phyloP scores from a whole-genome alignment of 2,797 vertebrate genomes.

The Heterohyrax brucei region DNA sequence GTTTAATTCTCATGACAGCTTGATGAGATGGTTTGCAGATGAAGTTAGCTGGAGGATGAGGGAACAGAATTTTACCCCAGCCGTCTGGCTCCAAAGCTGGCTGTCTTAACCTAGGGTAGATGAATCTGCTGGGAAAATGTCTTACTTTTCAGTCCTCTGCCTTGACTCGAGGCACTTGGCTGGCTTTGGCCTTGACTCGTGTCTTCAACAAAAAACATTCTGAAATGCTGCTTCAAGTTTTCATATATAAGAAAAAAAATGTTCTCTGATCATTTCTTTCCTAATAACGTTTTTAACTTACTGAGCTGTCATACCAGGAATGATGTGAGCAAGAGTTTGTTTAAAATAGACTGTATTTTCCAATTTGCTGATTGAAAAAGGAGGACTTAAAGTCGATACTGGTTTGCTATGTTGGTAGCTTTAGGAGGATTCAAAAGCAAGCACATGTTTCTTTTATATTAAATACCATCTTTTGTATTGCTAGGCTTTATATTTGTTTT shows the following conservation, averaged over 20 bases:
- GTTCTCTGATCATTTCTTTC: neutral
- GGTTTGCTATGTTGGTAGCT: neutral
- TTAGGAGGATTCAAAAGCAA: neutral
- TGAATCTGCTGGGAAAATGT: neutral
- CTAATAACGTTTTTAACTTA: slow-evolving; percentile 20
- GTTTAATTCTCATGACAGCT: neutral
- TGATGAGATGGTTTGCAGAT: neutral
- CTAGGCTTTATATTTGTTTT: neutral
- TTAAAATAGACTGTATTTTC: slow-evolving; percentile 2
- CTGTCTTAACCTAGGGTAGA: neutral
- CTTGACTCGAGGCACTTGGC: neutral
- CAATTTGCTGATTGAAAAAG: neutral
- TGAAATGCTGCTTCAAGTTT: slow-evolving; percentile 30
- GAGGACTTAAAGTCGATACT: neutral
- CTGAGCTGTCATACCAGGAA: neutral
- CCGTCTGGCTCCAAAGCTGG: neutral
- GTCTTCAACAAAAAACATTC: neutral
- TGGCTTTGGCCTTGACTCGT: neutral
- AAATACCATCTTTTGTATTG: neutral
- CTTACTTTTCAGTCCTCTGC: neutral
- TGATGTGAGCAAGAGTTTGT: neutral
- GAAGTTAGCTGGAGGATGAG: neutral
- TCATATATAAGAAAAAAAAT: neutral
- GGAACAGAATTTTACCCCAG: neutral
- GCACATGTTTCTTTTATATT: neutral